A percentile compares a stretch with the other conserved stretches of the same genome.
Evolutionary conservation across 2,113 vertebrate species (phyloP).

Genomic region (Paratilapia polleni): DNA sequence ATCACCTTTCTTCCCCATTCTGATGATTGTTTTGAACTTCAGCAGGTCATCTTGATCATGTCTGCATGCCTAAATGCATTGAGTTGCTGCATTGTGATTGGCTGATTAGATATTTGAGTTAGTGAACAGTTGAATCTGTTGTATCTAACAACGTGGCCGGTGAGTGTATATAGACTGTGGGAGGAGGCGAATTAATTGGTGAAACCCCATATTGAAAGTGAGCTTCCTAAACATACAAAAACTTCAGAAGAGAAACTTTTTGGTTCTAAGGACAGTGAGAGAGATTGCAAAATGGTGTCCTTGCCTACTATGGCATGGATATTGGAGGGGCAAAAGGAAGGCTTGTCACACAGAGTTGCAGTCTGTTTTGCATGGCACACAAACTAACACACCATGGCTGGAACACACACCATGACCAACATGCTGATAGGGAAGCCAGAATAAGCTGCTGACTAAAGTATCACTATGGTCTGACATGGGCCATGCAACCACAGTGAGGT

Average conservation of each 20-base stretch:
- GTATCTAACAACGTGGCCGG: not conserved
- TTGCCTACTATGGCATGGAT: slow-evolving; percentile 32
- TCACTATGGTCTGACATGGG: slow-evolving; percentile 42
- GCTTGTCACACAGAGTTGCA: slow-evolving; percentile 66
- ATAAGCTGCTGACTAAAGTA: slow-evolving; percentile 71
- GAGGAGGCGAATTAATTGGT: not conserved
- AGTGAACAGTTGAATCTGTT: not conserved
- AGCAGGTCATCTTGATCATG: no score
- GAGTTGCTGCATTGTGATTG: no score
- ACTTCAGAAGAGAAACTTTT: not conserved
- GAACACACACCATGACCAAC: slow-evolving; percentile 67
- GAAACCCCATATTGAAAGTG: not conserved
- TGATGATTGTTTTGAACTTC: no score
- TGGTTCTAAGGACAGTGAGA: not conserved
- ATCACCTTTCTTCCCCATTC: no score
- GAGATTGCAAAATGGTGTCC: not conserved
- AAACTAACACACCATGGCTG: slow-evolving; percentile 53
- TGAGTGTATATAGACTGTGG: not conserved
- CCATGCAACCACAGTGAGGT: slow-evolving; percentile 52
- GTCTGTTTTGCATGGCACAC: slow-evolving; percentile 67
- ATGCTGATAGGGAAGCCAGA: slow-evolving; percentile 55
- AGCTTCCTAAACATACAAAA: not conserved
- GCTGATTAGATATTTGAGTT: no score
- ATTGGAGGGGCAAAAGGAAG: slow-evolving; percentile 39
- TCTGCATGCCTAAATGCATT: no score